Base-by-base conservation (phyloP, 1,140 invertebrate genomes). In the Drosophila azteca region DNA sequence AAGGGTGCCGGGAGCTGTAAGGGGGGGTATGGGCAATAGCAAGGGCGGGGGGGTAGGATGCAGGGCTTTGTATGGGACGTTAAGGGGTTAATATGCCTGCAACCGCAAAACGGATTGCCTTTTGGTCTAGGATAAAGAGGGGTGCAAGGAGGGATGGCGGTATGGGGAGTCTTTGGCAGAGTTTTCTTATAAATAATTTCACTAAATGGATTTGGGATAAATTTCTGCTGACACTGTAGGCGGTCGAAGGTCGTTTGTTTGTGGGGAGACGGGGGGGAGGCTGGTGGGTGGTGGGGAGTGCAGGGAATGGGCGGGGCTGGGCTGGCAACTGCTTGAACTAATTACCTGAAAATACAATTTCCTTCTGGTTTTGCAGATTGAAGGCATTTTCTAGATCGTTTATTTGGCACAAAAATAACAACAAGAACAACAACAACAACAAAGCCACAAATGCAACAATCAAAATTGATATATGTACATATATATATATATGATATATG, bases 21-120 rank as follows among this genome's bases (percentile, higher is more conserved):
- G 0, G 44, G 29, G 44, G 29, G n/a, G 11, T n/a, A 6, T 13
- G 24, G 0, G 29, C 17, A 20, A 20, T 20, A 20, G 17, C 17
- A 20, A 41, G 22, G 29, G 26, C 31, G 24, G 15, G 11, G 8
- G 0, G 1, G 9, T 26, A 22, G 17, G 41, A 43, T 44, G 35
- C 44, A 46, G 46, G 15, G 52, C 9, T 2, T 2, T 8, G n/a
- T 41, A 50, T 53, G 43, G 58, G 48, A 84, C 82, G 75, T 79
- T 87, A 87, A 87, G 83, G 83, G 83, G 83, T 87, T 87, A 87
- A 88, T 87, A 87, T 87, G 83, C 83, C 76, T 83, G 79, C 80
- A 87, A 87, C 83, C 83, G 75, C 83, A 87, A 81, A 85, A 85
- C 83, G 82, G 83, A 78, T 87, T 87, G 78, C 82, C 77, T 78